Evolutionary conservation across 1,140 invertebrate species (phyloP), one percentile per base, ranked within the genome.

Genomic region (Chionoecetes opilio): DNA sequence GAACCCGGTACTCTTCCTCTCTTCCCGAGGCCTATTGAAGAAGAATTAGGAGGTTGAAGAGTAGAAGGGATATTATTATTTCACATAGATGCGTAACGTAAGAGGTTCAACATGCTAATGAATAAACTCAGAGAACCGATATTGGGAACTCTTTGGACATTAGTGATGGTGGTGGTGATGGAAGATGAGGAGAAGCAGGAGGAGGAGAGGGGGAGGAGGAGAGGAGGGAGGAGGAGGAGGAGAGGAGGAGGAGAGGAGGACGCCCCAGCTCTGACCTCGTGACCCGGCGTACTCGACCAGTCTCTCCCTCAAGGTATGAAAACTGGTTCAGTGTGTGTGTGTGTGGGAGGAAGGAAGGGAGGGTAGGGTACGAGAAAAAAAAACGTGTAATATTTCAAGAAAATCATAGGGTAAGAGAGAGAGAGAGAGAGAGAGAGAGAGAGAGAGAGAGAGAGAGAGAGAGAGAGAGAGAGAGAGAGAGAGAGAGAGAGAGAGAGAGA

Each of bases 241-340:
- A 34, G n/a, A 17, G n/a, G n/a, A 29, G 31, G 9, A 38, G 86
- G 35, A n/a, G n/a, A n/a, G 21, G 87, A 89, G 87, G 37, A 89
- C 87, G 35, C 14, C 35, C 3, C 87, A 89, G 87, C 29, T 41
- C 29, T 90, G 35, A 90, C 88, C 88, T 53, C 88, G 38, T 90
- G 88, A 90, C 88, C 88, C 88, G 29, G 88, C 35, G 88, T 63
- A 53, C 35, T 53, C 38, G 35, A 88, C 86, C 86, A 88, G 34
- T 41, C 35, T 41, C 86, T 21, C 86, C 86, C 87, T 89, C 34
- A 31, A 53, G 26, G 38, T 46, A 53, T 32, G 32, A 90, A 31
- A 90, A 90, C 88, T 53, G 88, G 88, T 90, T 90, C 88, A 53
- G 88, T 53, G 88, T 38, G 53, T 90, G 53, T 53, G 38, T 90